These are phyloP conservation scores for Noctua janthina DNA, from an alignment of 2,888 invertebrate genomes.

Conservation along the genomic window DNA sequence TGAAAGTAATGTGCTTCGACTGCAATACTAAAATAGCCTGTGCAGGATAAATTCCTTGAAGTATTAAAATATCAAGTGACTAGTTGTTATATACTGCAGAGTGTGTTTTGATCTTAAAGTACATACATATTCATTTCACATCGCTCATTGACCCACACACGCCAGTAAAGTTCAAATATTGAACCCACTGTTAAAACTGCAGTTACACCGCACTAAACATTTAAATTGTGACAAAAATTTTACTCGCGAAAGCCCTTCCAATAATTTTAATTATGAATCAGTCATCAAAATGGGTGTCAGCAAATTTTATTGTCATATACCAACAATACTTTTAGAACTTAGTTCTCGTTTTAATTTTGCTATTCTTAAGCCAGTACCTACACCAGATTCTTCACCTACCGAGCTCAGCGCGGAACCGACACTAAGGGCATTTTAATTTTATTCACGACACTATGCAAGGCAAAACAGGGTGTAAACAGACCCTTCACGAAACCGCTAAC, in stretches of 20 bases:
- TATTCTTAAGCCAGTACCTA: conserved; percentile 16
- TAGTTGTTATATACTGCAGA: conserved; percentile 54
- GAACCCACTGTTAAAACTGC: conserved; percentile 37
- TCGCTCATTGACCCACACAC: conserved; percentile 20
- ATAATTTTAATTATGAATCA: conserved; percentile 37
- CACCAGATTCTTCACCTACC: conserved; percentile 19
- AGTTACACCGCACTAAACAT: conserved; percentile 50
- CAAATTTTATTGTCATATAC: conserved; percentile 61
- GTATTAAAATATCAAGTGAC: conserved; percentile 59
- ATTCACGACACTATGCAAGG: conserved; percentile 20
- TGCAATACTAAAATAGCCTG: conserved; percentile 65
- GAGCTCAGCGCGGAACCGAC: conserved; percentile 24
- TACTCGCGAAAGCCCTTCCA: conserved; percentile 32
- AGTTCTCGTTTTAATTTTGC: conserved; percentile 49
- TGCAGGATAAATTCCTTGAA: conserved; percentile 54
- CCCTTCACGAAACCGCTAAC: too few relatives aligned
- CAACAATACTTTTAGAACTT: conserved; percentile 56
- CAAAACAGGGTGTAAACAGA: too few relatives aligned
- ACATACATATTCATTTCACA: conserved; percentile 12
- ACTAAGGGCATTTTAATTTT: conserved; percentile 25
- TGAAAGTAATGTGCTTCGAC: conserved; percentile 66
- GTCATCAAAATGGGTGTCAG: conserved; percentile 40
- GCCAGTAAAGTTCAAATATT: conserved; percentile 34
- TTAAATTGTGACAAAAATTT: conserved; percentile 41
- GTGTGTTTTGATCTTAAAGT: conserved; percentile 63